Evolutionary conservation across 1,140 invertebrate genomes (phyloP).

Genomic region (Phortica variegata): DNA sequence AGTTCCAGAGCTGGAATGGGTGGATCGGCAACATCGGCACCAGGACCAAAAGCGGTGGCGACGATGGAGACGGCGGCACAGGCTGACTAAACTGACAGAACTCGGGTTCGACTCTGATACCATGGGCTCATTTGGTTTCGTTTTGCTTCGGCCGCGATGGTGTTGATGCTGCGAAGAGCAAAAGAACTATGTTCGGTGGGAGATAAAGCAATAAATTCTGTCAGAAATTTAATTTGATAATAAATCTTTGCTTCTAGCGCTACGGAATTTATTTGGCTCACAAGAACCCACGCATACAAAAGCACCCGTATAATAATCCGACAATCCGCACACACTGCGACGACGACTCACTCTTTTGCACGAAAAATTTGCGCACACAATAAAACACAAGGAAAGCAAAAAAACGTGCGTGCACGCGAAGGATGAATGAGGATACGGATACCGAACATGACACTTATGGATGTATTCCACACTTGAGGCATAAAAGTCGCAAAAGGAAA

Average conservation of each 20-base stretch:
- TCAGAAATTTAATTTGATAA: conserved; percentile 59
- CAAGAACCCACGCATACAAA: conserved; percentile 33
- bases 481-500: background rate
- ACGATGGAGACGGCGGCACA: no score
- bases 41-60: no score
- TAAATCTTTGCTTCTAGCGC: conserved; percentile 58
- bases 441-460: conserved; percentile 55
- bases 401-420: conserved; percentile 55
- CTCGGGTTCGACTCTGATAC: conserved; percentile 7
- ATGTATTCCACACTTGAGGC: conserved; percentile 29
- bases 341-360: conserved; percentile 15
- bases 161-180: conserved; percentile 42
- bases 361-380: conserved; percentile 53
- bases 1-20: conserved; percentile 15
- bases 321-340: conserved; percentile 6
- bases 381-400: conserved; percentile 52
- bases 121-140: conserved; percentile 10
- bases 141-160: conserved; percentile 16
- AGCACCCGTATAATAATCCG: conserved; percentile 5
- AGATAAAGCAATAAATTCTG: conserved; percentile 59
- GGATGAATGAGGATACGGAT: conserved; percentile 48
- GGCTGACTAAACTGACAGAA: no score
- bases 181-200: conserved; percentile 56
- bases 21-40: no score
- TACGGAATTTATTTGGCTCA: conserved; percentile 56